Evolutionary conservation across 2,888 invertebrate species (phyloP).

Genomic region (Apotomis turbidana): DNA sequence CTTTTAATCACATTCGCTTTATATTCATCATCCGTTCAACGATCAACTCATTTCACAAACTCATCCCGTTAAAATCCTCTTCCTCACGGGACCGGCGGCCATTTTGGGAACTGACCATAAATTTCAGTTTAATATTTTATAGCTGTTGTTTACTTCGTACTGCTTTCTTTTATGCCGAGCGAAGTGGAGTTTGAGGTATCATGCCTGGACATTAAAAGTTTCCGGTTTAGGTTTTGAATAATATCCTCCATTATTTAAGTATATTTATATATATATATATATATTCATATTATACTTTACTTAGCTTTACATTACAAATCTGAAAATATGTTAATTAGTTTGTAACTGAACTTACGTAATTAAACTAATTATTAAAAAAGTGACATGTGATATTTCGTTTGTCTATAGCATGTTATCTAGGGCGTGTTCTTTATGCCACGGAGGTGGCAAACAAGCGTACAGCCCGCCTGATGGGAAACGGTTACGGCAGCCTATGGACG

Average conservation of each 20-base stretch:
- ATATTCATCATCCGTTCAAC: slow-evolving; percentile 12
- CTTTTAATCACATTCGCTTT: neutral
- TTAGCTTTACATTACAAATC: too few relatives aligned
- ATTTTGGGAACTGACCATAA: slow-evolving; percentile 38
- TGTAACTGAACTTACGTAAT: too few relatives aligned
- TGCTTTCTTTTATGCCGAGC: slow-evolving; percentile 28
- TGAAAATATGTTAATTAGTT: too few relatives aligned
- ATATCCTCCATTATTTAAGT: neutral
- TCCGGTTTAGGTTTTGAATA: slow-evolving; percentile 5
- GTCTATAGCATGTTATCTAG: too few relatives aligned
- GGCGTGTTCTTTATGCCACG: too few relatives aligned
- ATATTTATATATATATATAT: too few relatives aligned
- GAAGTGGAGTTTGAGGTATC: slow-evolving; percentile 35
- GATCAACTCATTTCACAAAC: slow-evolving; percentile 13
- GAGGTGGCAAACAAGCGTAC: too few relatives aligned
- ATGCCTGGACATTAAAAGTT: slow-evolving; percentile 35
- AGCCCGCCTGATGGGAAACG: too few relatives aligned
- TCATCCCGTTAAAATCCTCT: slow-evolving; percentile 19
- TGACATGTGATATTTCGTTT: too few relatives aligned
- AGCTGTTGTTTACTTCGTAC: slow-evolving; percentile 31
- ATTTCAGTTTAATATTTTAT: slow-evolving; percentile 41
- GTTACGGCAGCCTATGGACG: too few relatives aligned
- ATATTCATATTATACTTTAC: too few relatives aligned
- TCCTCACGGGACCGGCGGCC: slow-evolving; percentile 25
- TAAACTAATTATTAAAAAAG: too few relatives aligned